Evolutionary conservation across 2,888 invertebrate species (phyloP).

Genomic region (Catocala fraxini): DNA sequence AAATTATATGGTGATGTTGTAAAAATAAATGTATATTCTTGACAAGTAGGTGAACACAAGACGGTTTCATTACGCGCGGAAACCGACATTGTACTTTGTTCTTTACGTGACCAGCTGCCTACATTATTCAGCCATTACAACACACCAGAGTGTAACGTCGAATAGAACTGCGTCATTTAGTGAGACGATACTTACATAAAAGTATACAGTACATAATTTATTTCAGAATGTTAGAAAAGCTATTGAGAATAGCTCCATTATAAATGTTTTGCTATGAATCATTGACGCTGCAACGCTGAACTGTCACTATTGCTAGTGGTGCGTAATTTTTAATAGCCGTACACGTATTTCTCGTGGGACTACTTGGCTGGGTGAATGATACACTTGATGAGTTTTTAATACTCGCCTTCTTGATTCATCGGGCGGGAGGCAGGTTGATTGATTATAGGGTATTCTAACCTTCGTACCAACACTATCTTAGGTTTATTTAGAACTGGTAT

Average conservation of each 20-base stretch:
- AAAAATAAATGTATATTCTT: conserved; percentile 55
- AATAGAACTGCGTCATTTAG: conserved; percentile 55
- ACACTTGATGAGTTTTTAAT: conserved; percentile 69
- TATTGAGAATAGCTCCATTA: conserved; percentile 3
- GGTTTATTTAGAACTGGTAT: conserved; percentile 14
- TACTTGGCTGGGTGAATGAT: conserved; percentile 36
- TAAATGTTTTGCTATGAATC: conserved; percentile 30
- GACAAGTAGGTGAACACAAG: conserved; percentile 54
- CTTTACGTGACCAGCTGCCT: conserved; percentile 70
- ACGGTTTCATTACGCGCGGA: conserved; percentile 64
- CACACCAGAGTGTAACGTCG: conserved; percentile 51
- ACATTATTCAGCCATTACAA: conserved; percentile 72
- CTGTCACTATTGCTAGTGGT: conserved; percentile 16
- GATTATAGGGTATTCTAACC: conserved; percentile 48
- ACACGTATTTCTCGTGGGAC: conserved; percentile 21
- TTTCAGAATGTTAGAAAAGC: conserved; percentile 8
- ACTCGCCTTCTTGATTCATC: conserved; percentile 61
- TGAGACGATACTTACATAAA: neutral
- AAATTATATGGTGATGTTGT: conserved; percentile 45
- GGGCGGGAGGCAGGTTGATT: conserved; percentile 59
- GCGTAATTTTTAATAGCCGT: conserved; percentile 31
- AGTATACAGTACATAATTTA: conserved; percentile 5
- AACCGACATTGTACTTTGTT: conserved; percentile 65
- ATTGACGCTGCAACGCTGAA: conserved; percentile 23
- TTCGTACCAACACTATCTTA: neutral